These are phyloP conservation scores for Epinephelus coioides DNA, from an alignment of 2,797 vertebrate genomes.

Conservation along the genomic window DNA sequence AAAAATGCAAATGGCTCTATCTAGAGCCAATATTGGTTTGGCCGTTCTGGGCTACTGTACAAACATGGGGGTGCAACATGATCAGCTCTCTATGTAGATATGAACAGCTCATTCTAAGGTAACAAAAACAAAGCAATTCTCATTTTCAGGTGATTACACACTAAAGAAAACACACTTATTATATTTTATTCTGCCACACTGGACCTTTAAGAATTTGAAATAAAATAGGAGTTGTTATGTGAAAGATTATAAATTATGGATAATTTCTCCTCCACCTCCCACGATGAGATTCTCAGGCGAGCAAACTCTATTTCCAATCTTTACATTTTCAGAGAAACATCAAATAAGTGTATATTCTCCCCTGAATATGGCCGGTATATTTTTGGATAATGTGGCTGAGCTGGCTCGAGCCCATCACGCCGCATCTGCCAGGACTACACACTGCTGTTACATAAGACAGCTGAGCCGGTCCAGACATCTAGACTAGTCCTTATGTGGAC, in stretches of 20 bases:
- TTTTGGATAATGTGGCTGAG: constrained; percentile 73
- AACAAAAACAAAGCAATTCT: too few relatives aligned
- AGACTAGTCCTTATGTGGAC: constrained; percentile 75
- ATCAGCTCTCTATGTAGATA: too few relatives aligned
- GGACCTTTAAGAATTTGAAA: not conserved
- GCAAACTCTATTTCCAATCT: constrained; percentile 34
- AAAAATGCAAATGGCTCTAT: too few relatives aligned
- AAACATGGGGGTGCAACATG: too few relatives aligned
- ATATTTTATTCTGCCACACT: too few relatives aligned
- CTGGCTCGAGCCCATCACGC: constrained; percentile 64
- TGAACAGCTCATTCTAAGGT: too few relatives aligned
- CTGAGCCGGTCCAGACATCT: constrained; percentile 66
- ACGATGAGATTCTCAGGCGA: constrained; percentile 10
- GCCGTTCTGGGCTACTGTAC: too few relatives aligned
- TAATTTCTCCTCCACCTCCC: constrained; percentile 4
- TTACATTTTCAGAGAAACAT: constrained; percentile 48
- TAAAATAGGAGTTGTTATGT: not conserved
- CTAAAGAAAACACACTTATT: too few relatives aligned
- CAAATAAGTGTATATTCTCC: constrained; percentile 48
- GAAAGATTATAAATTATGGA: not conserved
- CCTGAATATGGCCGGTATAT: constrained; percentile 64
- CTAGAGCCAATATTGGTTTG: too few relatives aligned
- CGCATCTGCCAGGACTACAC: constrained; percentile 72
- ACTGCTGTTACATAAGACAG: constrained; percentile 75
- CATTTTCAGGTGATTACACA: too few relatives aligned